Base-by-base conservation (phyloP, 2,113 vertebrate genomes). In the Rhagologus leucostigma region DNA sequence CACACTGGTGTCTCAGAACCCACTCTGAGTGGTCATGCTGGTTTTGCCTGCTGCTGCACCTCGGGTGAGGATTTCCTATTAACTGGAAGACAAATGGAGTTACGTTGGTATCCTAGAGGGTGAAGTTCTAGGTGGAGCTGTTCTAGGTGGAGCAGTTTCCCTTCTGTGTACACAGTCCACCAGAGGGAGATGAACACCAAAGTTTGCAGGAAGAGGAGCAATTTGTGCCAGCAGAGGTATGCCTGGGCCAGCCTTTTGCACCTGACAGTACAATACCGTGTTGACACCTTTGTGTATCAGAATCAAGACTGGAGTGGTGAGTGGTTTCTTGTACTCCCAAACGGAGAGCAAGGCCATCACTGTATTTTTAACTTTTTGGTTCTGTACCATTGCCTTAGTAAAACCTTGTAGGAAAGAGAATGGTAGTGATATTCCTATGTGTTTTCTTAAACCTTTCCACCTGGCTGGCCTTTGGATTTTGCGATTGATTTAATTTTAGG, bases 181-280 rank as follows among this genome's bases (percentile, higher is more conserved):
- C 84, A 95, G 92, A 44, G 81, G 92, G 92, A 75, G 90, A 78
- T 89, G 92, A 87, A 84, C 73, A 75, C 77, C 73, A 75, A 13
- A 60, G 50, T 12, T 84, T 74, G 33, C 27, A n/a, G 23, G 29
- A 57, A 68, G 69, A 75, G 21, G 56, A 63, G 30, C 3, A 0
- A 11, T 20, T 14, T 42, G 6, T 37, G 46, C 7, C 41, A 22
- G 29, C 29, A 57, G 52, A 53, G 14, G 20, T 53, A 80, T 77
- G 76, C 32, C 64, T 10, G 21, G 41, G 68, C 50, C 55, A 53
- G 41, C n/a, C 37, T 62, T 69, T 74, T 17, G 26, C 39, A 4
- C 69, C 63, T 77, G 44, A n/a, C 22, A n/a, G 19, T 70, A 16
- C 52, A 55, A 4, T 17, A 27, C 39, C 7, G 4, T 24, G 21